Evolutionary conservation across 2,113 vertebrate species (phyloP).

Genomic region (Aviceda subcristata): DNA sequence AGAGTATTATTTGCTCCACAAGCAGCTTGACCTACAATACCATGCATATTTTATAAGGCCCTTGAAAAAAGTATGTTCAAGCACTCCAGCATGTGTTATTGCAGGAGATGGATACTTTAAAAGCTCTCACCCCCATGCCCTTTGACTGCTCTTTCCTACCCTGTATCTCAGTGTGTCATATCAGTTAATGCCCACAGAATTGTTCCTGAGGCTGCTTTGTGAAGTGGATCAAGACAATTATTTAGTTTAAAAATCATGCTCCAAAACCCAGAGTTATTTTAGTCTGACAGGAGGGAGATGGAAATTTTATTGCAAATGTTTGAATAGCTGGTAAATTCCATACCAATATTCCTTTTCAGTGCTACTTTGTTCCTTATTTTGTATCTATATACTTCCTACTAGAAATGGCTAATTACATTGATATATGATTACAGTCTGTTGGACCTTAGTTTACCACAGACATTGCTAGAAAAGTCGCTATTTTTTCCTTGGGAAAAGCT

Average conservation of each 20-base stretch:
- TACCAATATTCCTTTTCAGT: background rate
- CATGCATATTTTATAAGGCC: background rate
- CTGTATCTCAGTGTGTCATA: background rate
- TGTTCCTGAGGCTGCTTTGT: background rate
- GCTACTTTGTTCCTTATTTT: background rate
- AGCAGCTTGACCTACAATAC: background rate
- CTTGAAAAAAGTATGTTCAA: background rate
- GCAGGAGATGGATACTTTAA: background rate
- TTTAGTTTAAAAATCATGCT: background rate
- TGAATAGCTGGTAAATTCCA: background rate
- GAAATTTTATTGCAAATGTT: background rate
- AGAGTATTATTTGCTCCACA: background rate
- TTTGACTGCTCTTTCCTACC: background rate
- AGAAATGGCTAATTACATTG: background rate
- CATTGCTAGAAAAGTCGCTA: background rate
- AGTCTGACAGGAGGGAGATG: background rate
- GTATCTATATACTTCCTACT: background rate
- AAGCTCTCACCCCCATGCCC: background rate
- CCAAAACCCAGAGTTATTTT: background rate
- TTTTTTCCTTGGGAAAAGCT: background rate
- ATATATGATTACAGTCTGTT: background rate
- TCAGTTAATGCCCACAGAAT: background rate
- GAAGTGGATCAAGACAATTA: background rate
- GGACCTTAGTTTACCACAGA: background rate
- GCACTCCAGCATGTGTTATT: background rate